A percentile compares a stretch with the other conserved stretches of the same genome.
These are phyloP conservation scores for Xiphophorus birchmanni DNA, from an alignment of 2,797 vertebrate genomes.

Conservation along the genomic window DNA sequence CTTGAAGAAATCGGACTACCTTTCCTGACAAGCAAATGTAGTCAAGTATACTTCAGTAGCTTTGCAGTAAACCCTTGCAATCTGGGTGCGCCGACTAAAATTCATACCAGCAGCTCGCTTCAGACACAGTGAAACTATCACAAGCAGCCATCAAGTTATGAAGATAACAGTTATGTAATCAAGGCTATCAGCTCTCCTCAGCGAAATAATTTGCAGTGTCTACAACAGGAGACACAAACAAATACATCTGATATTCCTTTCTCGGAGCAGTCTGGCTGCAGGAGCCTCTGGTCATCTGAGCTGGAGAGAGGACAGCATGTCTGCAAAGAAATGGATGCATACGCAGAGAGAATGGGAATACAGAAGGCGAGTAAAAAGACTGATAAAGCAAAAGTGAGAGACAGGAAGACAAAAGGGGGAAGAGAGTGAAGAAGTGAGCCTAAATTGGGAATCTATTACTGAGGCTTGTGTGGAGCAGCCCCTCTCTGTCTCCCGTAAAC, in stretches of 20 bases:
- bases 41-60: constrained; percentile 23
- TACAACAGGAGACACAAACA: constrained; percentile 70
- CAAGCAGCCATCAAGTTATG: constrained; percentile 62
- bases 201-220: constrained; percentile 67
- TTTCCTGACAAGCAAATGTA: constrained; percentile 40
- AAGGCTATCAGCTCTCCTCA: constrained; percentile 63
- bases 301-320: constrained; percentile 41
- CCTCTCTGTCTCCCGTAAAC: constrained; percentile 83
- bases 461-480: constrained; percentile 76
- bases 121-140: constrained; percentile 59
- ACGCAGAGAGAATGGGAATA: constrained; percentile 43
- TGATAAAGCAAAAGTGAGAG: constrained; percentile 53
- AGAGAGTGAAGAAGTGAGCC: constrained; percentile 62
- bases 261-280: constrained; percentile 46
- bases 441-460: constrained; percentile 89
- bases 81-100: constrained; percentile 27
- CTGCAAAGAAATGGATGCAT: constrained; percentile 54
- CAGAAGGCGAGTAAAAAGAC: constrained; percentile 41
- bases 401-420: constrained; percentile 48
- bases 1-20: constrained; percentile 7
- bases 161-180: constrained; percentile 74
- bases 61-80: constrained; percentile 33
- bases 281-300: constrained; percentile 46
- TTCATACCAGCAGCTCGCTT: constrained; percentile 38
- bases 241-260: constrained; percentile 67